Percentiles rank a stretch among this genome's conserved stretches.
phyloP scores from a whole-genome alignment of 2,888 invertebrate genomes.

The Petrolisthes cinctipes region DNA sequence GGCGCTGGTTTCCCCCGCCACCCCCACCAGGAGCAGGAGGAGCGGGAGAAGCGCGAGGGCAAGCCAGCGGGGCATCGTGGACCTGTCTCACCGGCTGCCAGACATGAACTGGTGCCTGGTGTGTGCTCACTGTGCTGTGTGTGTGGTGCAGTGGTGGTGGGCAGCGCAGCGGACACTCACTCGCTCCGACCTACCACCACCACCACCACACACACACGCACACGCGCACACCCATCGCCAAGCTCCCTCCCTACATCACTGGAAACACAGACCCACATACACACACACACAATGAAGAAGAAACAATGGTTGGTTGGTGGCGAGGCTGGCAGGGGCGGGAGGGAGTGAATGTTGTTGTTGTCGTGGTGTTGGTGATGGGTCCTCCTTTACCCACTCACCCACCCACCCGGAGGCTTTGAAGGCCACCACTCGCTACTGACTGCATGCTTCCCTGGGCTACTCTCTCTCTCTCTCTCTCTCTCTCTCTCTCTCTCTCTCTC shows the following conservation, averaged over 20 bases:
- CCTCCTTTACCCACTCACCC: neutral
- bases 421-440: neutral
- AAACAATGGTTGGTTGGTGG: neutral
- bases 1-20: slow-evolving; percentile 43
- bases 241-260: neutral
- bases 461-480: neutral
- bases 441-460: neutral
- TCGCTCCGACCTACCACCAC: slow-evolving; percentile 3
- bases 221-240: slow-evolving; percentile 8
- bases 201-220: slow-evolving; percentile 2
- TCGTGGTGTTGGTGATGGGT: neutral
- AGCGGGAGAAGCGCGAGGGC: slow-evolving; percentile 35
- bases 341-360: neutral
- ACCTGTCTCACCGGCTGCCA: slow-evolving; percentile 49
- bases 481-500: no score
- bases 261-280: neutral
- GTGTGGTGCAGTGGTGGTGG: neutral
- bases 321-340: neutral
- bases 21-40: slow-evolving; percentile 48
- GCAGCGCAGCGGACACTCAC: neutral
- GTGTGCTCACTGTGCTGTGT: neutral
- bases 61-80: slow-evolving; percentile 44
- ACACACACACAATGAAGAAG: neutral
- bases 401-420: neutral
- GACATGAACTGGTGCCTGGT: slow-evolving; percentile 38